Conservation (phyloP, 2,888 invertebrate species). For the Odontocerum albicorne region DNA sequence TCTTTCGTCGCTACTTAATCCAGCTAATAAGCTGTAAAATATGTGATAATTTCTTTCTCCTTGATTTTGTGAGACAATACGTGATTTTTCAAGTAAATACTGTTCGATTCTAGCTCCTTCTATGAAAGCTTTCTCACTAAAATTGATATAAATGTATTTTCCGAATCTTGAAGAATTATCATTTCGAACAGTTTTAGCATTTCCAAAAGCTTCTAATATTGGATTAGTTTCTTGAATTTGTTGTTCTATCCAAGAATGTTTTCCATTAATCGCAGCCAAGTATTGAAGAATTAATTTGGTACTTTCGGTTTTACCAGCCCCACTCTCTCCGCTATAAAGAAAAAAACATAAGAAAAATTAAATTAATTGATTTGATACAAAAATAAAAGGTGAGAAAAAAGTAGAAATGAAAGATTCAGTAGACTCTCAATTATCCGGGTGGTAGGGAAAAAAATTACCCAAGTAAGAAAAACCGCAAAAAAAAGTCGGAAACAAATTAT, state of each 20-base stretch:
- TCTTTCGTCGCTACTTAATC: conserved; percentile 78
- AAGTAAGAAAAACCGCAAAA: too few relatives aligned
- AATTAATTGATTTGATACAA: too few relatives aligned
- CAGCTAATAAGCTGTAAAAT: conserved; percentile 89
- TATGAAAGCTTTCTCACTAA: conserved; percentile 79
- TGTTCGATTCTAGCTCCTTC: conserved; percentile 95
- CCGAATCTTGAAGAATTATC: conserved; percentile 97
- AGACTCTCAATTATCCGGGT: too few relatives aligned
- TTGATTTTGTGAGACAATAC: conserved; percentile 85
- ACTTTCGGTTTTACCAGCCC: conserved; percentile 95
- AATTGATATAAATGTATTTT: conserved; percentile 91
- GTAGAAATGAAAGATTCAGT: too few relatives aligned
- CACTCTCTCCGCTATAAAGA: conserved; percentile 84
- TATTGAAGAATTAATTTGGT: conserved; percentile 94
- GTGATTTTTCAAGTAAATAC: conserved; percentile 91
- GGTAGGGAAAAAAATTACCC: too few relatives aligned
- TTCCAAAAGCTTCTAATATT: conserved; percentile 95
- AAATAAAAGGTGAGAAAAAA: too few relatives aligned
- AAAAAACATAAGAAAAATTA: conserved; percentile 10
- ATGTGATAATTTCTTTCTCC: conserved; percentile 96
- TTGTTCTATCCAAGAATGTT: conserved; percentile 97
- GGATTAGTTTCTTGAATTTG: conserved; percentile 97
- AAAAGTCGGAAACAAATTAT: too few relatives aligned
- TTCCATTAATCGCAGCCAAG: conserved; percentile 89
- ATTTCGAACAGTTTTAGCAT: conserved; percentile 93